Base-by-base conservation (phyloP, 2,888 invertebrate species). In the Boloria selene region DNA sequence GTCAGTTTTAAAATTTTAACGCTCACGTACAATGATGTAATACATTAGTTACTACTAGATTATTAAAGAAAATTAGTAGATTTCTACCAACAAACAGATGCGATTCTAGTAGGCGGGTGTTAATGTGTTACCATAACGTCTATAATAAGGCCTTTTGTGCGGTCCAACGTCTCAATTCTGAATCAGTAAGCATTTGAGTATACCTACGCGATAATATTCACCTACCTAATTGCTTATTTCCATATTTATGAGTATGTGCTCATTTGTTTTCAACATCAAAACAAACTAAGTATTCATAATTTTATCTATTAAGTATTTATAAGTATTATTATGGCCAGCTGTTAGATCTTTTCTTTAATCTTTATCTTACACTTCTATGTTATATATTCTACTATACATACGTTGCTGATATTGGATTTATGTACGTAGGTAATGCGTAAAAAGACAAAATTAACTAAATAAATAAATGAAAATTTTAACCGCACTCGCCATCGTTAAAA, bases 141-240 rank as follows among this genome's bases (percentile, higher is more conserved):
- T 65, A 55, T 45, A 65, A 61, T 64, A 61, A 52, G 44, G 61
- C 61, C 49, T 67, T 67, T 64, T 60, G 65, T 45, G 42, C 58
- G 55, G 62, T 64, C 69, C 44, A 64, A 63, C 64, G 67, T 67
- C 68, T 68, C 60, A 54, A 65, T 65, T 65, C 62, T 59, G 56
- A 65, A 62, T 65, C 59, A 60, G 44, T 60, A 47, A 58, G 18
- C 45, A 54, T 65, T 62, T 56, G 65, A 59, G 58, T 66, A 61
- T 64, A 22, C 70, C 68, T 63, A 68, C 70, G 42, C 65, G 50
- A 56, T 51, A 58, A 67, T 69, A 67, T 68, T 68, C 65, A 68
- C 65, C 62, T 64, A 63, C 66, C 68, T 69, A 71, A 68, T 65
- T 45, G 64, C 14, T 61, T 60, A 68, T 66, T 65, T 63, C 61